A percentile compares a stretch with the other conserved stretches of the same genome.
phyloP scores from a whole-genome alignment of 2,113 vertebrate species.

The Aldabrachelys gigantea region DNA sequence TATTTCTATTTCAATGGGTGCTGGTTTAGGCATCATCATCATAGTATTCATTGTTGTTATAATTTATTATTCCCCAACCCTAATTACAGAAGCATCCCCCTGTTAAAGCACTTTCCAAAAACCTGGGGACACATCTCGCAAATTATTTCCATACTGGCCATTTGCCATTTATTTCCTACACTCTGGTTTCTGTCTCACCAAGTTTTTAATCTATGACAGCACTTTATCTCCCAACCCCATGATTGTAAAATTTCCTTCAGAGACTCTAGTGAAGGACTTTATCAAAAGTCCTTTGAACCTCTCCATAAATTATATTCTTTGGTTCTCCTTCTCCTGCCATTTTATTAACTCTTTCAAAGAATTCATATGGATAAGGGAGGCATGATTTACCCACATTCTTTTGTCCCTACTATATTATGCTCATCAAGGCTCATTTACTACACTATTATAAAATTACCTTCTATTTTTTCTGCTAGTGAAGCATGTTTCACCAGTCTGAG shows the following conservation, averaged over 20 bases:
- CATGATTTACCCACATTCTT: background rate
- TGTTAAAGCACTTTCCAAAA: conserved; percentile 71
- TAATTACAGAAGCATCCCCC: conserved; percentile 62
- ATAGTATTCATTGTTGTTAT: conserved; percentile 45
- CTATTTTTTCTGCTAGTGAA: background rate
- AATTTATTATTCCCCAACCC: conserved; percentile 1
- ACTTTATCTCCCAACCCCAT: conserved; percentile 74
- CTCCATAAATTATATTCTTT: conserved; percentile 78
- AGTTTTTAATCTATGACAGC: conserved; percentile 77
- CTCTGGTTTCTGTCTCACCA: conserved; percentile 77
- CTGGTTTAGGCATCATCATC: background rate
- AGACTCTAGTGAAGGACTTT: conserved; percentile 75
- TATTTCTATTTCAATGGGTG: background rate
- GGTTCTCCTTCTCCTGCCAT: conserved; percentile 65
- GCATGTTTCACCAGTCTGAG: background rate
- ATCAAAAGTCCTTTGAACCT: conserved; percentile 77
- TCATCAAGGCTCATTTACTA: background rate
- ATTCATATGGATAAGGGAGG: background rate
- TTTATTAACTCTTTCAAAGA: conserved; percentile 73
- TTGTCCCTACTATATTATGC: background rate
- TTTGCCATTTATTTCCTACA: conserved; percentile 75
- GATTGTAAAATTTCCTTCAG: conserved; percentile 78
- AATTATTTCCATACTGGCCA: conserved; percentile 74
- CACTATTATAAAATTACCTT: background rate
- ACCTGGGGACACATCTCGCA: conserved; percentile 68